Evolutionary conservation across 2,797 vertebrate genomes (phyloP).

Genomic region (Crenuchus spilurus): DNA sequence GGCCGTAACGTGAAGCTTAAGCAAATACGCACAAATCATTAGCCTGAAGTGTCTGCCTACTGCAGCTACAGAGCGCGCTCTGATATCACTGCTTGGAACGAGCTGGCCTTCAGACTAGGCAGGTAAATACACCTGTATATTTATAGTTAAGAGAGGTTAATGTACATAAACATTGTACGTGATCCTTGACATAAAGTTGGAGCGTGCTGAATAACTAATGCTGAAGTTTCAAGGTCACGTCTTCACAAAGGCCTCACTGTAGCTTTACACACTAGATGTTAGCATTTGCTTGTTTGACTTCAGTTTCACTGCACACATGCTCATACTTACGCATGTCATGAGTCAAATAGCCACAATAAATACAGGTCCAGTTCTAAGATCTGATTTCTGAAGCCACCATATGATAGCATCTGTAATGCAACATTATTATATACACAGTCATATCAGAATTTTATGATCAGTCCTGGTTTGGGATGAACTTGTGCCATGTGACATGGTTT

Average conservation of each 20-base stretch:
- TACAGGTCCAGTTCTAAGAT: too few relatives aligned
- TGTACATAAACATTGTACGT: slow-evolving; percentile 69
- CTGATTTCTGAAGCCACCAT: too few relatives aligned
- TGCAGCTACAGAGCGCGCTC: slow-evolving; percentile 49
- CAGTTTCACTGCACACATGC: slow-evolving; percentile 58
- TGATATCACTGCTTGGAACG: slow-evolving; percentile 42
- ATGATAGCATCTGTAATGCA: too few relatives aligned
- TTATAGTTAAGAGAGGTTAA: slow-evolving; percentile 69
- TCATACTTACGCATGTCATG: slow-evolving; percentile 32
- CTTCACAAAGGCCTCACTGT: slow-evolving; percentile 63
- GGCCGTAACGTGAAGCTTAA: slow-evolving; percentile 66
- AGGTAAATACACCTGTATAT: slow-evolving; percentile 78
- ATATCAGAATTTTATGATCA: too few relatives aligned
- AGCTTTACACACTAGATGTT: slow-evolving; percentile 15
- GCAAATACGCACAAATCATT: slow-evolving; percentile 70
- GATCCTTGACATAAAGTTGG: slow-evolving; percentile 66
- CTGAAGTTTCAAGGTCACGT: slow-evolving; percentile 45
- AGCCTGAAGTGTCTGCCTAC: slow-evolving; percentile 48
- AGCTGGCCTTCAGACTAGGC: slow-evolving; percentile 38
- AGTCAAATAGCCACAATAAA: too few relatives aligned
- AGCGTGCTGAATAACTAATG: slow-evolving; percentile 46
- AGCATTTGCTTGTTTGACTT: background rate
- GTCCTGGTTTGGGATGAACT: too few relatives aligned
- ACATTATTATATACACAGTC: too few relatives aligned
- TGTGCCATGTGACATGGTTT: too few relatives aligned